These are phyloP conservation scores for Empidonax alnorum DNA, from an alignment of 2,113 vertebrate species.

Conservation along the genomic window DNA sequence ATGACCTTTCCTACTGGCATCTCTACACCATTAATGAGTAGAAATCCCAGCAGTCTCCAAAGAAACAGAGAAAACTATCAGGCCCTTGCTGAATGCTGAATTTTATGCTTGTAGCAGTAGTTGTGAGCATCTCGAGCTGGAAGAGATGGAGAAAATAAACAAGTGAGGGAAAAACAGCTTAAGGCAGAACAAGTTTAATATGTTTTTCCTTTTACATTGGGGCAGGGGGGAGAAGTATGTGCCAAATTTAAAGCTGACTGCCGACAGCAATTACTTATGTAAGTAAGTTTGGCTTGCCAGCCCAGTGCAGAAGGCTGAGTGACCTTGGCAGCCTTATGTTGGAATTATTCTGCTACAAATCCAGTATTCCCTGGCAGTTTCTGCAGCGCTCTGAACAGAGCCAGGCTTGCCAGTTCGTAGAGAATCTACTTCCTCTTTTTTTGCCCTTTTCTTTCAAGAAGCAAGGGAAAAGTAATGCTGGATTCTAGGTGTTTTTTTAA, in stretches of 20 bases:
- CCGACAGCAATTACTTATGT: neutral
- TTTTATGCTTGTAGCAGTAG: neutral
- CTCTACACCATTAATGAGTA: neutral
- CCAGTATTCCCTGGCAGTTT: neutral
- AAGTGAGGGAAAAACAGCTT: slow-evolving; percentile 8
- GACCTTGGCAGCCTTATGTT: neutral
- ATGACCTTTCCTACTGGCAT: neutral
- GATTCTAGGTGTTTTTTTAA: neutral
- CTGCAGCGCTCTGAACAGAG: neutral
- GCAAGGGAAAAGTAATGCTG: neutral
- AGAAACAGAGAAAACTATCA: neutral
- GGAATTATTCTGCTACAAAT: neutral
- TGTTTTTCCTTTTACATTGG: neutral
- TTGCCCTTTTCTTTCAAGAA: neutral
- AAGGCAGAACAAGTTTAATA: slow-evolving; percentile 35
- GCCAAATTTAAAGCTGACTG: slow-evolving; percentile 30
- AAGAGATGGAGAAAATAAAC: slow-evolving; percentile 7
- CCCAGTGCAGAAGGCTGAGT: neutral
- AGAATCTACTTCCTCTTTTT: neutral
- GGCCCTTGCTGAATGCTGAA: neutral
- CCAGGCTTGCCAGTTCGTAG: neutral
- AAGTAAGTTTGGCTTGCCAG: neutral
- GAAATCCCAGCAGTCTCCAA: neutral
- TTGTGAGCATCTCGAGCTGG: neutral
- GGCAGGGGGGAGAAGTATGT: neutral